Conservation (phyloP, 2,888 invertebrate species). For the Ptilodon capucinus region DNA sequence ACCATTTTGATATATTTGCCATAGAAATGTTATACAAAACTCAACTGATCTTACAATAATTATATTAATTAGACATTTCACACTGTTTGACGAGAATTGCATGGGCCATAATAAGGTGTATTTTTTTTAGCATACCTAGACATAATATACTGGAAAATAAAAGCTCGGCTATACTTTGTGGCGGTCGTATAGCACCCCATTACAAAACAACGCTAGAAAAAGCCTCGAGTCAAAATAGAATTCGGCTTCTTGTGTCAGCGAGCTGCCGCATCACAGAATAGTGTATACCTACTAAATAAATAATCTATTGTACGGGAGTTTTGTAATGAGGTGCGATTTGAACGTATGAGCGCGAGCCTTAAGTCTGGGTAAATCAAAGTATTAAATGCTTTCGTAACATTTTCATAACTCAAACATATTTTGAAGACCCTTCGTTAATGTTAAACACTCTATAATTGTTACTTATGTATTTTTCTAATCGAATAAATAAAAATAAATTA, state of each 20-base stretch:
- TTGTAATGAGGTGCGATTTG: not conserved
- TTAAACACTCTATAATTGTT: not conserved
- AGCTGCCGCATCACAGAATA: too few species aligned
- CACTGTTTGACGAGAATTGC: slow-evolving; percentile 40
- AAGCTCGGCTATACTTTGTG: not conserved
- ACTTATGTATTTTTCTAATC: not conserved
- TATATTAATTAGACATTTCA: slow-evolving; percentile 50
- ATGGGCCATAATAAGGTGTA: slow-evolving; percentile 22
- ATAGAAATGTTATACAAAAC: slow-evolving; percentile 79
- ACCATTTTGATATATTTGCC: slow-evolving; percentile 66
- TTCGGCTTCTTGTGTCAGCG: too few species aligned
- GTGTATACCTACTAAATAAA: too few species aligned
- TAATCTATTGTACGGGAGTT: not conserved
- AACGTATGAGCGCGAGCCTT: slow-evolving; percentile 19
- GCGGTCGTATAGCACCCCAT: not conserved
- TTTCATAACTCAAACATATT: slow-evolving; percentile 15
- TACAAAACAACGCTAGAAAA: not conserved
- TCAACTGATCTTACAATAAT: slow-evolving; percentile 70
- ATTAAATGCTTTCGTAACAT: slow-evolving; percentile 17
- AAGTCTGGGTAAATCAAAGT: slow-evolving; percentile 19
- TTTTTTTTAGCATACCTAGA: not conserved
- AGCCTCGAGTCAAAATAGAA: too few species aligned
- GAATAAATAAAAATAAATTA: slow-evolving; percentile 24
- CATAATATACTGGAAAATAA: too few species aligned
- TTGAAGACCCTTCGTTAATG: slow-evolving; percentile 17